phyloP scores from a whole-genome alignment of 2,797 vertebrate species.

The Cryptoprocta ferox region DNA sequence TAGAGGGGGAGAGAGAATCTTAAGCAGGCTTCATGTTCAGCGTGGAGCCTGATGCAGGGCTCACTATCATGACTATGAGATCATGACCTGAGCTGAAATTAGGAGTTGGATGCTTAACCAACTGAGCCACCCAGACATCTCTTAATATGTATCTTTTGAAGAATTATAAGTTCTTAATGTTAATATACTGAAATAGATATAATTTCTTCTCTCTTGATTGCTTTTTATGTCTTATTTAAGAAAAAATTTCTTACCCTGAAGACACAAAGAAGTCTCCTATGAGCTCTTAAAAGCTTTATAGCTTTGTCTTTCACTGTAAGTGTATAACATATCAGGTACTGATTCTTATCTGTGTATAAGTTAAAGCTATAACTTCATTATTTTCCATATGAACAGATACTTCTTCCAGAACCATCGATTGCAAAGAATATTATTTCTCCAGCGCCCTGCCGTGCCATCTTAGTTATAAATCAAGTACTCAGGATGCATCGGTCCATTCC shows the following conservation, averaged over 20 bases:
- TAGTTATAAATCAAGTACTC: background rate
- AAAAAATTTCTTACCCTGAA: background rate
- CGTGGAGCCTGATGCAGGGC: no score
- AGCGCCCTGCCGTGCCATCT: background rate
- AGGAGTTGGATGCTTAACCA: no score
- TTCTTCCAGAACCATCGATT: background rate
- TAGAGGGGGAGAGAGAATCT: no score
- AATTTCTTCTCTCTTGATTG: background rate
- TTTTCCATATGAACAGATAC: background rate
- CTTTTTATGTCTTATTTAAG: background rate
- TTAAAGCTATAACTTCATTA: background rate
- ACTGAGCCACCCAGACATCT: no score
- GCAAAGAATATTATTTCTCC: background rate
- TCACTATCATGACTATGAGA: no score
- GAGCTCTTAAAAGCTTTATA: background rate
- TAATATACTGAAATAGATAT: background rate
- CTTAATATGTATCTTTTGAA: background rate
- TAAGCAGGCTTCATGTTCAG: no score
- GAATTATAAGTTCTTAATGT: conserved; percentile 33
- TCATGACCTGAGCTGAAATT: no score
- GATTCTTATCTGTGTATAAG: background rate
- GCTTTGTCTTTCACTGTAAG: background rate
- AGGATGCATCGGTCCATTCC: background rate
- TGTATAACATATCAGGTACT: background rate
- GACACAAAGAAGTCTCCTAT: background rate